These are phyloP conservation scores for Mythimna albipuncta DNA, from an alignment of 2,888 invertebrate genomes.

Conservation along the genomic window DNA sequence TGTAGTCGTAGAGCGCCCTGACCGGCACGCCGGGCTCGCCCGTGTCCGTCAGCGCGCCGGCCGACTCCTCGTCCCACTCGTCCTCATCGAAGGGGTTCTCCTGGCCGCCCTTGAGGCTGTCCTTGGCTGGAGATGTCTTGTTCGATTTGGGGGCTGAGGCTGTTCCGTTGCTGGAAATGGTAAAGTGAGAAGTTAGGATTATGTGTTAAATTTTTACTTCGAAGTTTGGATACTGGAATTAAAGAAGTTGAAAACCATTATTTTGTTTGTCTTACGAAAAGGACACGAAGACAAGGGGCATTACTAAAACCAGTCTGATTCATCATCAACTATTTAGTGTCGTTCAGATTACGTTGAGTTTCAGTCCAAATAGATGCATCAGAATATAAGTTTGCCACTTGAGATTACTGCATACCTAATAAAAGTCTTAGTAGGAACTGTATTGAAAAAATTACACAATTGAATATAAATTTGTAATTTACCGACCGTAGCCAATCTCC, in stretches of 20 bases:
- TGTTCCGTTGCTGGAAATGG: constrained; percentile 83
- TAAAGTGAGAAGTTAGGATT: not conserved
- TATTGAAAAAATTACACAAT: not conserved
- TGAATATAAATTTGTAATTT: not conserved
- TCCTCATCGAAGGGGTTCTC: constrained; percentile 96
- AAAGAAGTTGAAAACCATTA: not conserved
- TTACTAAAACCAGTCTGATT: too few relatives aligned
- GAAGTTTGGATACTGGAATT: not conserved
- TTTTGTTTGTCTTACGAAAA: not conserved
- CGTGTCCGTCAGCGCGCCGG: constrained; percentile 96
- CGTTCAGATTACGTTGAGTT: too few relatives aligned
- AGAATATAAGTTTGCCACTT: not conserved
- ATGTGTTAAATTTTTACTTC: not conserved
- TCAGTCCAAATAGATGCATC: not conserved
- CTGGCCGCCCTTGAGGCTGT: constrained; percentile 83
- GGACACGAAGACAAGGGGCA: too few relatives aligned
- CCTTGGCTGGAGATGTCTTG: constrained; percentile 84
- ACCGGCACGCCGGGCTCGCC: constrained; percentile 98
- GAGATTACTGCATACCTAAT: not conserved
- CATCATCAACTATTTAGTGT: too few relatives aligned
- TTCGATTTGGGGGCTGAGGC: constrained; percentile 81
- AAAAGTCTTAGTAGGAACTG: not conserved
- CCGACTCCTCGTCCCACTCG: constrained; percentile 95
- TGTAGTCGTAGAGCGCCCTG: constrained; percentile 98
- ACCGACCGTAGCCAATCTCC: too few relatives aligned